Evolutionary conservation across 2,888 invertebrate species (phyloP).

Genomic region (Rhaphigaster nebulosa): DNA sequence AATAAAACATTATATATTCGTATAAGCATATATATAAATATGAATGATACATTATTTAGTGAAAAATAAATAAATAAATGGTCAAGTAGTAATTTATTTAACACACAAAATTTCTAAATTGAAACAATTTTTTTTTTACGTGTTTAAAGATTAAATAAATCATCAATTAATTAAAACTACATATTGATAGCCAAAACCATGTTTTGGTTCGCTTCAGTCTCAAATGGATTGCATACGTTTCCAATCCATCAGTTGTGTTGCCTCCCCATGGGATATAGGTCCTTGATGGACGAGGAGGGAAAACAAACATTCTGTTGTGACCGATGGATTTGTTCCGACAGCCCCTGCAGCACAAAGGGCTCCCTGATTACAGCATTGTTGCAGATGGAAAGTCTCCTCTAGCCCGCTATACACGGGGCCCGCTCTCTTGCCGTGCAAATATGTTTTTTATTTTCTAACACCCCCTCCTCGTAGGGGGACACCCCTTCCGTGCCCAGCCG

Average conservation of each 20-base stretch:
- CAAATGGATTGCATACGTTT: background rate
- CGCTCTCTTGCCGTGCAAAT: constrained; percentile 54
- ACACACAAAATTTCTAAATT: background rate
- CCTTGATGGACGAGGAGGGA: constrained; percentile 50
- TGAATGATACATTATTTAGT: background rate
- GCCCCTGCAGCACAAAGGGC: constrained; percentile 54
- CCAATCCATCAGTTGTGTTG: constrained; percentile 25
- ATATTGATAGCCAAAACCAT: background rate
- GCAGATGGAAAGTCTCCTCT: constrained; percentile 59
- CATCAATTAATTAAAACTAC: background rate
- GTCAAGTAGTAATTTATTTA: background rate
- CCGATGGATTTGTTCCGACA: constrained; percentile 60
- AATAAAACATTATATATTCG: background rate
- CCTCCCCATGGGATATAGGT: constrained; percentile 17
- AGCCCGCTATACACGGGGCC: constrained; percentile 49
- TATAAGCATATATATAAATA: background rate
- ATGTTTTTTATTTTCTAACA: constrained; percentile 58
- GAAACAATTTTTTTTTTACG: background rate
- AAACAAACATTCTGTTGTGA: constrained; percentile 59
- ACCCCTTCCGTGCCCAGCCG: constrained; percentile 50
- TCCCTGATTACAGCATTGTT: constrained; percentile 59
- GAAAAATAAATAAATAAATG: background rate
- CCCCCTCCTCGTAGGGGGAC: constrained; percentile 41
- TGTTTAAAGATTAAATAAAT: background rate
- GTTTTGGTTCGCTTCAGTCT: background rate